A percentile compares a stretch with the other conserved stretches of the same genome.
Conservation (phyloP, 2,888 invertebrate genomes). For the Malachius bipustulatus region DNA sequence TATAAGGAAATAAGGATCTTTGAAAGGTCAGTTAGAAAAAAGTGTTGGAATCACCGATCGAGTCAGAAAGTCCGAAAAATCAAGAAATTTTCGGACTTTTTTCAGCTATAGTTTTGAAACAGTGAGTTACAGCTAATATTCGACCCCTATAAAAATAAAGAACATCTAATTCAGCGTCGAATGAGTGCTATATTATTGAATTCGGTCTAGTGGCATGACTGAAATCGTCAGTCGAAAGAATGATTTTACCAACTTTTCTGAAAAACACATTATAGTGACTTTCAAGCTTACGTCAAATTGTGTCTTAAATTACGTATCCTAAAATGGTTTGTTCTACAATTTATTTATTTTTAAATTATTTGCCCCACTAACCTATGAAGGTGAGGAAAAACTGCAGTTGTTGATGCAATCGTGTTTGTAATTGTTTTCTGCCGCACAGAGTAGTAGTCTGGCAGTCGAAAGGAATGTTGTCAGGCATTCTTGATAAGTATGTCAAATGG, state of each 20-base stretch:
- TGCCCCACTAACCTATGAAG: too few relatives aligned
- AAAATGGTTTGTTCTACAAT: too few relatives aligned
- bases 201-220: neutral
- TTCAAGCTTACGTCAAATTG: neutral
- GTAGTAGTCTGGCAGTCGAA: too few relatives aligned
- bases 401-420: too few relatives aligned
- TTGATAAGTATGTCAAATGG: neutral
- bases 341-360: too few relatives aligned
- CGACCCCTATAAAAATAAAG: neutral
- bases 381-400: too few relatives aligned
- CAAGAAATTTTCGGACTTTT: neutral
- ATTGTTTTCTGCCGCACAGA: too few relatives aligned
- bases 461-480: neutral
- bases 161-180: neutral
- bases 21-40: too few relatives aligned
- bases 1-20: too few relatives aligned
- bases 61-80: neutral
- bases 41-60: too few relatives aligned
- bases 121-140: neutral
- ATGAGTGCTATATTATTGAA: neutral
- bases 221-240: neutral
- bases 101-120: neutral
- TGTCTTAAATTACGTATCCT: too few relatives aligned
- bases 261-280: slow-evolving; percentile 2
- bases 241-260: slow-evolving; percentile 1